Percentiles rank a stretch among this genome's conserved stretches.
Conservation (phyloP, 2,888 invertebrate species). For the Crematogaster levior region DNA sequence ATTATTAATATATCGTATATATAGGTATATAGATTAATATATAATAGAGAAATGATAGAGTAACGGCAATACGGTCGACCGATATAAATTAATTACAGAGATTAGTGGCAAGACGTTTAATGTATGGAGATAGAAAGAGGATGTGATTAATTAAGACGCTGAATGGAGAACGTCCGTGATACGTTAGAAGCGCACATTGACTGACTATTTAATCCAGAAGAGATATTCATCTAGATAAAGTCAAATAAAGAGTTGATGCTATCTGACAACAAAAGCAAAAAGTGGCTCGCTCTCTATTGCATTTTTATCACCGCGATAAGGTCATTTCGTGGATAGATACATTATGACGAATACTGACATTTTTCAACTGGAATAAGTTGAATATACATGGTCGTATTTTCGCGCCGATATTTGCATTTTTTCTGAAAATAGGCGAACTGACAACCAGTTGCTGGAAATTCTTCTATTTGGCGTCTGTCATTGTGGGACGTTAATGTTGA, state of each 20-base stretch:
- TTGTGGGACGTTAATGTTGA: not conserved
- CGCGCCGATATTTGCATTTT: not conserved
- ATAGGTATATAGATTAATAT: constrained; percentile 13
- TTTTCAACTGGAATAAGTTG: too few species aligned
- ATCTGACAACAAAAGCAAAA: constrained; percentile 38
- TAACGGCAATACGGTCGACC: constrained; percentile 10
- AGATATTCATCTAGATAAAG: constrained; percentile 20
- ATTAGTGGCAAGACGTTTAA: constrained; percentile 9
- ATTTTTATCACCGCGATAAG: not conserved
- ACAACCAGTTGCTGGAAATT: not conserved
- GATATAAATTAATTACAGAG: constrained; percentile 34
- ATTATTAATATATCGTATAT: not conserved
- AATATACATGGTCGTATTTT: not conserved
- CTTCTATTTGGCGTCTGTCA: not conserved
- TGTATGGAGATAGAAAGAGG: constrained; percentile 19
- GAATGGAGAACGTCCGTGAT: constrained; percentile 37
- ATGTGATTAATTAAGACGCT: constrained; percentile 39
- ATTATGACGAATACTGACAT: constrained; percentile 13
- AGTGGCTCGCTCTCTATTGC: not conserved
- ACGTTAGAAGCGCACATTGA: constrained; percentile 1
- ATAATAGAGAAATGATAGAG: not conserved
- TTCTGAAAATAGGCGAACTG: not conserved
- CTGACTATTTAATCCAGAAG: constrained; percentile 9
- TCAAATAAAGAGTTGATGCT: constrained; percentile 10
- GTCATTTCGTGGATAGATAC: not conserved